Evolutionary conservation across 2,888 invertebrate species (phyloP), one percentile per base, ranked within the genome.

Genomic region (Meiosimyza decipiens): DNA sequence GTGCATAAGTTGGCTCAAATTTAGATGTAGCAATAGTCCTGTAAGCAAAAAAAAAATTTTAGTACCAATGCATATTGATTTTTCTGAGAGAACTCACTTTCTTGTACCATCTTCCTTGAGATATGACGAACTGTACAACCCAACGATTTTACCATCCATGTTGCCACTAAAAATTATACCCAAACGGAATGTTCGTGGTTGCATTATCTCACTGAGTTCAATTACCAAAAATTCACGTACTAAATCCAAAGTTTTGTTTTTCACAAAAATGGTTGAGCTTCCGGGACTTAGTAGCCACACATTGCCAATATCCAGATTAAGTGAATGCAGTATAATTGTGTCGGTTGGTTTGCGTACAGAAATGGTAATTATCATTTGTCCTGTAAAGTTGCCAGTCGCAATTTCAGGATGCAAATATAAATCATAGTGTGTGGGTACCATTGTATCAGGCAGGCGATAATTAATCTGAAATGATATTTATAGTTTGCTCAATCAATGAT

Each of bases 1-100:
- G 90, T 0, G 98, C 97, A 86, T 95, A 95, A 0, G 97, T 97
- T 0, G 98, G 97, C 85, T 98, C 96, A 82, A 98, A 97, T 88
- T 98, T 97, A 16, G 96, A 94, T 0, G 97, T 95, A 6, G 95
- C 95, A 84, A 97, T 93, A 72, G 89, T 89, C 80, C 95, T 95
- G 82, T 59, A 90, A 89, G 76, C 74, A 40, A 13, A n/a, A 9
- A 22, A 2, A 59, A 59, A 52, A 22, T 7, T n/a, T n/a, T 5
- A 49, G 5, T 47, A n/a, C 6, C 40, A 3, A 51, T 0, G 13
- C 18, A 49, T 1, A 28, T 15, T 55, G 5, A 15, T 13, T 16
- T 12, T 55, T 57, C 13, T 9, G 50, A 16, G 12, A 16, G 18
- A 15, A 62, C 74, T 73, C 72, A 79, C 77, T 82, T 82, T 64